Evolutionary conservation across 2,888 invertebrate species (phyloP).

Genomic region (Nymphalis polychloros): DNA sequence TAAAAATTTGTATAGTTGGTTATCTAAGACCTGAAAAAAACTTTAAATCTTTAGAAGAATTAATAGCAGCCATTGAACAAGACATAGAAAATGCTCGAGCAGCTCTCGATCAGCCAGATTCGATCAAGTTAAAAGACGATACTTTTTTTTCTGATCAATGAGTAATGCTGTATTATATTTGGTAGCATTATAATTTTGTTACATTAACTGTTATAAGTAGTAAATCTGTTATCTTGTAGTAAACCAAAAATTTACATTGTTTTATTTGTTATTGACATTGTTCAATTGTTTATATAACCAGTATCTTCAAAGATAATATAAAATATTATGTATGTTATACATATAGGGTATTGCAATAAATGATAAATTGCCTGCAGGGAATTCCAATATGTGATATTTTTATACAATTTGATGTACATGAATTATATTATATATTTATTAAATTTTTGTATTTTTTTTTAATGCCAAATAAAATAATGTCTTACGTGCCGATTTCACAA

Average conservation of each 20-base stretch:
- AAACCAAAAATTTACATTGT: background rate
- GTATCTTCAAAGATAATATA: background rate
- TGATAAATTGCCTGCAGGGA: conserved; percentile 23
- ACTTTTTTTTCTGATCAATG: conserved; percentile 69
- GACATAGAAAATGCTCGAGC: conserved; percentile 88
- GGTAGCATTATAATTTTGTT: background rate
- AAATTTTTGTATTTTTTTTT: background rate
- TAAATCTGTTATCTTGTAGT: background rate
- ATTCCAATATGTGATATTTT: conserved; percentile 50
- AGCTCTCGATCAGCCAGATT: conserved; percentile 81
- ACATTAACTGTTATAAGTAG: background rate
- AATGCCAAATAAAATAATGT: too few relatives aligned
- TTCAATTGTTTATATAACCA: background rate
- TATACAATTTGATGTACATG: conserved; percentile 35
- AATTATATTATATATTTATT: conserved; percentile 13
- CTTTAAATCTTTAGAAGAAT: conserved; percentile 88
- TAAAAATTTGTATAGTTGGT: conserved; percentile 90
- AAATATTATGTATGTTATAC: background rate
- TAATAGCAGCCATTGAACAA: conserved; percentile 88
- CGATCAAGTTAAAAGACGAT: conserved; percentile 73
- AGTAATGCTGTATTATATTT: conserved; percentile 2
- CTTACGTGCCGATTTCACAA: too few relatives aligned
- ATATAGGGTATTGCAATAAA: background rate
- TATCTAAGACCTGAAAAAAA: conserved; percentile 92
- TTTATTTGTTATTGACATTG: conserved; percentile 2